phyloP scores from a whole-genome alignment of 1,140 invertebrate genomes.

The Sweltsa coloradensis region DNA sequence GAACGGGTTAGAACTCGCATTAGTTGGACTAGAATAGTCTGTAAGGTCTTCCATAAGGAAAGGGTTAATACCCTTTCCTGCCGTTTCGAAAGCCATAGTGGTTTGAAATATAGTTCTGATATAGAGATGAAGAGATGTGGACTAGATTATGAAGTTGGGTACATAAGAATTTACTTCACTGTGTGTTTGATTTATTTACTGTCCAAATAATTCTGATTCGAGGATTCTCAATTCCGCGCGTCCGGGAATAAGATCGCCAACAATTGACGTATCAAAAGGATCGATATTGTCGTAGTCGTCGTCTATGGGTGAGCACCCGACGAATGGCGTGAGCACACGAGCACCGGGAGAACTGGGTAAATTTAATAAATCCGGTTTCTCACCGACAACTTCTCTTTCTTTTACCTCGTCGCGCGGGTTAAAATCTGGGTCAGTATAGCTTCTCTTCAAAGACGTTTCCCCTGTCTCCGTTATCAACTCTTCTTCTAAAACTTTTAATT shows the following conservation, averaged over 20 bases:
- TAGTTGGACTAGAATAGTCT: conserved; percentile 21
- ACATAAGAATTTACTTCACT: too few species aligned
- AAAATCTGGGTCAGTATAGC: conserved; percentile 16
- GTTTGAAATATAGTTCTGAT: too few species aligned
- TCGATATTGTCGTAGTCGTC: conserved; percentile 35
- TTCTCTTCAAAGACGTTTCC: conserved; percentile 9
- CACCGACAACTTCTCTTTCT: not conserved
- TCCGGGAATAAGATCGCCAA: conserved; percentile 56
- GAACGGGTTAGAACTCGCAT: conserved; percentile 15
- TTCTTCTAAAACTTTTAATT: conserved; percentile 57
- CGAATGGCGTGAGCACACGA: conserved; percentile 51
- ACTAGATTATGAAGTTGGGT: too few species aligned
- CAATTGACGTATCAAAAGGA: conserved; percentile 72
- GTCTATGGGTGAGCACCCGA: conserved; percentile 20
- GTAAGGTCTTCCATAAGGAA: conserved; percentile 47
- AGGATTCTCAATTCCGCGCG: conserved; percentile 63
- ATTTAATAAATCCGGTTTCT: conserved; percentile 7
- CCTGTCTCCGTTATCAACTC: conserved; percentile 35
- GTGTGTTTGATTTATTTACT: conserved; percentile 2
- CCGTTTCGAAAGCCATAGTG: conserved; percentile 11
- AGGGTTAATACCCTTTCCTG: conserved; percentile 33
- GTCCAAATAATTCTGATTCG: conserved; percentile 50
- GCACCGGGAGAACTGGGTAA: not conserved
- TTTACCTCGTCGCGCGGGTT: conserved; percentile 10
- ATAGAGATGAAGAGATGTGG: too few species aligned